Evolutionary conservation across 1,140 invertebrate species (phyloP), one percentile per base, ranked within the genome.

Genomic region (Aradophagus sp.): DNA sequence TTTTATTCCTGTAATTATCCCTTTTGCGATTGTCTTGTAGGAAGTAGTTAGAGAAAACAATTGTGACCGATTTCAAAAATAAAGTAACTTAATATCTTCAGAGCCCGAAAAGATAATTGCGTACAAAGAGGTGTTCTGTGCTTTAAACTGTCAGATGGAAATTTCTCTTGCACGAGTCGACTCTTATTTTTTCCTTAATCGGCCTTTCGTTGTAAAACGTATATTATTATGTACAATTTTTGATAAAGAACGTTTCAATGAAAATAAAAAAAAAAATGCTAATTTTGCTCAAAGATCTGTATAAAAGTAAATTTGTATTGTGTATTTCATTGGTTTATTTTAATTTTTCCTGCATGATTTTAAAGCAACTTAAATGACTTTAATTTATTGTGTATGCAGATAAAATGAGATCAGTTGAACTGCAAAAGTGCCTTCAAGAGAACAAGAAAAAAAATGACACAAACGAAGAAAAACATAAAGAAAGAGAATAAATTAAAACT

Each of bases 341-440:
- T n/a, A n/a, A 23, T 23, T 23, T 5, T 4, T 23, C 20, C 20
- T 5, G 8, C 20, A 5, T 8, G 20, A 23, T 4, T 23, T 23
- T 5, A 4, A 23, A 23, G 20, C 20, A 23, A 23, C 8, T 23
- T 8, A 23, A 5, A 5, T n/a, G n/a, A n/a, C n/a, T n/a, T n/a
- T 35, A 56, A 39, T 23, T 39, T 23, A 32, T 13, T 26, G 42
- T 70, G 58, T 41, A 53, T 63, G 52, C 17, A 61, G 50, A 70
- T 32, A 42, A 59, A 26, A 35, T 45, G 17, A 52, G 15, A 56
- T 15, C 16, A 42, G 32, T 41, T 39, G 27, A 61, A 39, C 15
- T 35, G 20, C 10, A 58, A 62, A 77, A 65, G 81, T 82, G 81
- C 81, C 80, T 82, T 81, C 48, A 72, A 68, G 69, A 74, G 58